Conservation (phyloP, 2,113 vertebrate species). For the Plestiodon gilberti region DNA sequence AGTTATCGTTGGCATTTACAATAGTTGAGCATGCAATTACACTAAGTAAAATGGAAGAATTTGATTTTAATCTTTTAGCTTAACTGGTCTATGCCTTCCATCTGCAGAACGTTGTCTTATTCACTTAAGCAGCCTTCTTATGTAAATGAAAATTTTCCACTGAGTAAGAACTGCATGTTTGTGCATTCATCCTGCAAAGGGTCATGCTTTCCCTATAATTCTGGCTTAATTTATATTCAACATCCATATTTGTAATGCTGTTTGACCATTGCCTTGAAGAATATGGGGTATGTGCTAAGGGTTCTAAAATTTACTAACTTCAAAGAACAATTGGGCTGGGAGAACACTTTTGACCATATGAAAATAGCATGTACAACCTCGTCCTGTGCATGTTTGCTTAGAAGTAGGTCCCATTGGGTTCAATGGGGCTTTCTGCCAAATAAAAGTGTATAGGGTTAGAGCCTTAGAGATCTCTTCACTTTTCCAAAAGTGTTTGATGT, state of each 20-base stretch:
- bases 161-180: neutral
- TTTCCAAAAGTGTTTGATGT: neutral
- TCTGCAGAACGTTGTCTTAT: neutral
- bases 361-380: neutral
- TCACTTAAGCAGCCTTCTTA: neutral
- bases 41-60: neutral
- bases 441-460: neutral
- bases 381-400: neutral
- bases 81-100: neutral
- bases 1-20: conserved; percentile 29
- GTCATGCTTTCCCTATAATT: neutral
- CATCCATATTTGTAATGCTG: fast-evolving
- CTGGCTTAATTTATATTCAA: neutral
- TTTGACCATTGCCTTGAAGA: neutral
- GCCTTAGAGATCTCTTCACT: neutral
- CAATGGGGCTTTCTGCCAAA: neutral
- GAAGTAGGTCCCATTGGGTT: neutral
- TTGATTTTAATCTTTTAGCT: fast-evolving
- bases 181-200: neutral
- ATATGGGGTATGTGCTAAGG: fast-evolving
- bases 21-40: neutral
- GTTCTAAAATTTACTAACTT: neutral
- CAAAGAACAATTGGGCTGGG: neutral
- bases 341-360: neutral
- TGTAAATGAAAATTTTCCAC: neutral